phyloP scores from a whole-genome alignment of 2,888 invertebrate genomes.

The Agelastica alni region DNA sequence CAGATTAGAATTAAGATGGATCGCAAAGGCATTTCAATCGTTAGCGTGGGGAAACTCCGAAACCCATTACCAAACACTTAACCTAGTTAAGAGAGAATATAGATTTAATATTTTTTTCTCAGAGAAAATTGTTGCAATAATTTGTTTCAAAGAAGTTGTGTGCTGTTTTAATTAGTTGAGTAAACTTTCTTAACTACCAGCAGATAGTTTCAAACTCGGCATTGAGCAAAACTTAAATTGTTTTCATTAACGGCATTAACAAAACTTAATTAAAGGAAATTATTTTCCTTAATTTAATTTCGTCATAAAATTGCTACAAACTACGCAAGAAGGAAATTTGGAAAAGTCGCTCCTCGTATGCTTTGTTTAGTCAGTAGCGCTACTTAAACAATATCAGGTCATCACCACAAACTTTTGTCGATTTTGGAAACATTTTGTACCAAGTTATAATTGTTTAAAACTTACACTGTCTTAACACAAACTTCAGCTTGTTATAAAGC shows the following conservation, averaged over 20 bases:
- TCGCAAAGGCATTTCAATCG: conserved; percentile 17
- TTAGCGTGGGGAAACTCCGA: conserved; percentile 27
- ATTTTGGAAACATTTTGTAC: not conserved
- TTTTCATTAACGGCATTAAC: conserved; percentile 32
- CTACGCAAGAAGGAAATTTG: conserved; percentile 9
- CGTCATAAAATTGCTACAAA: conserved; percentile 18
- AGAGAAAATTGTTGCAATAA: conserved; percentile 32
- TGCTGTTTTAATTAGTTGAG: conserved; percentile 32
- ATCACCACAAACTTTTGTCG: not conserved
- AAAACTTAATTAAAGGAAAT: conserved; percentile 33
- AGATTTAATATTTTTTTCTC: conserved; percentile 33
- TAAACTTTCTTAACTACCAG: conserved; percentile 33
- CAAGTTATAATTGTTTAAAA: not conserved
- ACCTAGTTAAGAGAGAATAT: conserved; percentile 30
- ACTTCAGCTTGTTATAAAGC: too few relatives aligned
- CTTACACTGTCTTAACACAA: too few relatives aligned
- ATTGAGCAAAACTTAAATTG: conserved; percentile 34
- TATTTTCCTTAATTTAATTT: conserved; percentile 30
- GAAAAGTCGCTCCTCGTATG: conserved; percentile 12
- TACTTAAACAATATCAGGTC: not conserved
- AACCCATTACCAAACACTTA: conserved; percentile 36
- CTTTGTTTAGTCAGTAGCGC: conserved; percentile 1
- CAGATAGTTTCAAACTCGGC: conserved; percentile 32
- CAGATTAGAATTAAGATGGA: conserved; percentile 17
- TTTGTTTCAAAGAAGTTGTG: conserved; percentile 28